A percentile compares a stretch with the other conserved stretches of the same genome.
These are phyloP conservation scores for Tribolium madens DNA, from an alignment of 1,140 invertebrate genomes.

Conservation along the genomic window DNA sequence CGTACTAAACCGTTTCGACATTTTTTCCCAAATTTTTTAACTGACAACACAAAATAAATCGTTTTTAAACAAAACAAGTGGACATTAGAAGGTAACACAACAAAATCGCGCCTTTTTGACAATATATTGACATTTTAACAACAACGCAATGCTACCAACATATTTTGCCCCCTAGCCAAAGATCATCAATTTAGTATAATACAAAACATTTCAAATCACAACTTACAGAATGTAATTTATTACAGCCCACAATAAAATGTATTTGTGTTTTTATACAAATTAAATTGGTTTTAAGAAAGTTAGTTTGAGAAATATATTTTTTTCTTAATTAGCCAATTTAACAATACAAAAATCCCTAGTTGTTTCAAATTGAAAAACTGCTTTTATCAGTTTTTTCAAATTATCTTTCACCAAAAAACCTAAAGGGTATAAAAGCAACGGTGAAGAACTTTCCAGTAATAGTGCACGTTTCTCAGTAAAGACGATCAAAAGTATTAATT, in stretches of 20 bases:
- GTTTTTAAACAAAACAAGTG: background rate
- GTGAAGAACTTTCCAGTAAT: background rate
- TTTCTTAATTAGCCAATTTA: background rate
- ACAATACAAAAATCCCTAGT: background rate
- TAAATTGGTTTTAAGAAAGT: background rate
- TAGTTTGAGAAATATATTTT: background rate
- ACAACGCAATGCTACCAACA: conserved; percentile 21
- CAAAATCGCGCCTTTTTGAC: conserved; percentile 23
- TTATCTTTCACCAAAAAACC: background rate
- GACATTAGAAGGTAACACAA: background rate
- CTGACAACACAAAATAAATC: background rate
- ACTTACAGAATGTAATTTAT: too few species aligned
- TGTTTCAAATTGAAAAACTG: background rate
- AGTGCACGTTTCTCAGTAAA: background rate
- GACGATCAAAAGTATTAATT: background rate
- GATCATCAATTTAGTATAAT: background rate
- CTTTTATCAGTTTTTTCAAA: background rate
- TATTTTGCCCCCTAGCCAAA: background rate
- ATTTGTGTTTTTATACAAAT: background rate
- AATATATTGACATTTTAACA: background rate
- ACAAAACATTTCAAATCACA: too few species aligned
- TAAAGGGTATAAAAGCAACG: background rate
- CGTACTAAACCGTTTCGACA: conserved; percentile 50
- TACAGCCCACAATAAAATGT: too few species aligned
- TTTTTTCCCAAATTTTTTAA: conserved; percentile 12